Conservation (phyloP, 2,113 vertebrate genomes). For the Semicossyphus pulcher region DNA sequence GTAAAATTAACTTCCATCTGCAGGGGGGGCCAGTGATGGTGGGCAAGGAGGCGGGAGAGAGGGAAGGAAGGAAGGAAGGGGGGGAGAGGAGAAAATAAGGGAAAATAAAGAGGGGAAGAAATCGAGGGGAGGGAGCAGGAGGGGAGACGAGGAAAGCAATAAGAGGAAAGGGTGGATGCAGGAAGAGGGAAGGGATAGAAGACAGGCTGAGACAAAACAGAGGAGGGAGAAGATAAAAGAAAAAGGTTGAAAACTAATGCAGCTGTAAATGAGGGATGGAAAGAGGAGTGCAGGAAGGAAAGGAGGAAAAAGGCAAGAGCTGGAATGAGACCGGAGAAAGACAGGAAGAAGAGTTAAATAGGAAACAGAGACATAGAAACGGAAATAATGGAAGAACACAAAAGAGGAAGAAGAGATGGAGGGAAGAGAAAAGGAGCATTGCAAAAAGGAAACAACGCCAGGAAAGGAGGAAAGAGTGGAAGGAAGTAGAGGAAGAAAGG, state of each 20-base stretch:
- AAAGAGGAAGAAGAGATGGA: too few species aligned
- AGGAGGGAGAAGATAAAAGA: background rate
- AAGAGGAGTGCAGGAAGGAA: background rate
- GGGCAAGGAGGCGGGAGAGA: background rate
- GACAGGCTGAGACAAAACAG: background rate
- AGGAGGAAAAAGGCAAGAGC: background rate
- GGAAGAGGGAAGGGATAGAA: background rate
- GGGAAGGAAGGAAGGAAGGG: background rate
- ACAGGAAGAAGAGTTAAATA: background rate
- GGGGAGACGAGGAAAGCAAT: background rate
- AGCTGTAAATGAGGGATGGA: too few species aligned
- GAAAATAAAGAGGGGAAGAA: background rate
- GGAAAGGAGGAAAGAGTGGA: background rate
- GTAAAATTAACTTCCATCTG: constrained; percentile 75
- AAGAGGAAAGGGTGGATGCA: background rate
- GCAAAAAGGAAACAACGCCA: background rate
- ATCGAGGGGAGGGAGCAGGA: background rate
- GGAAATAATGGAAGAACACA: too few species aligned
- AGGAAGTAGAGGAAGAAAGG: too few species aligned
- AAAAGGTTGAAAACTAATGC: too few species aligned
- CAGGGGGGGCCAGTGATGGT: constrained; percentile 48
- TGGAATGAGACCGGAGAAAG: too few species aligned
- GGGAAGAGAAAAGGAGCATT: too few species aligned
- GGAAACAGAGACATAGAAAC: too few species aligned
- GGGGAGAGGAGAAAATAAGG: background rate